These are phyloP conservation scores for Poeciliopsis turrubarensis DNA, from an alignment of 2,113 vertebrate genomes.

Conservation along the genomic window DNA sequence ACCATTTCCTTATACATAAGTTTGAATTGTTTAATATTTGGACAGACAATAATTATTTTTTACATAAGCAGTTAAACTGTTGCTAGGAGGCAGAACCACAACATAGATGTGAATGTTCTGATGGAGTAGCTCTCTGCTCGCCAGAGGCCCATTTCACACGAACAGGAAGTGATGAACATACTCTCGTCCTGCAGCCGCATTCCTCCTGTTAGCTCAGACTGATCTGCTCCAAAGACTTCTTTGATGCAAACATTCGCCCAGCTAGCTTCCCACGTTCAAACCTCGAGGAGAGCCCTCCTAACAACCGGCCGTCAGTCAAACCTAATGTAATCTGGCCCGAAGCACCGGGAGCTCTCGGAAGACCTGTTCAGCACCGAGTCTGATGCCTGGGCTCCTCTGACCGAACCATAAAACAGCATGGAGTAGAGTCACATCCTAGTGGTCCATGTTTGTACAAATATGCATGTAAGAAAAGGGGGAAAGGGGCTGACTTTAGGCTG, in stretches of 20 bases:
- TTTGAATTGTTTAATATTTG: too few species aligned
- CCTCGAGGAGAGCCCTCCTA: slow-evolving; percentile 38
- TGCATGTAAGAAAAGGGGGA: slow-evolving; percentile 8
- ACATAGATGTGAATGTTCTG: neutral
- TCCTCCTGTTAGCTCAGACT: slow-evolving; percentile 67
- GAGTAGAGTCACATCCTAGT: slow-evolving; percentile 34
- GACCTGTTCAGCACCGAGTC: slow-evolving; percentile 55
- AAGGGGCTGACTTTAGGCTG: slow-evolving; percentile 35
- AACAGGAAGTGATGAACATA: slow-evolving; percentile 52
- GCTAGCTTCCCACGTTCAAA: slow-evolving; percentile 49
- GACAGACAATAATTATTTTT: too few species aligned
- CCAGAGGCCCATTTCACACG: slow-evolving; percentile 31
- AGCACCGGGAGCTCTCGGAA: slow-evolving; percentile 51
- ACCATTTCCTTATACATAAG: too few species aligned
- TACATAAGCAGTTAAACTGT: neutral
- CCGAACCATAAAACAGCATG: slow-evolving; percentile 56
- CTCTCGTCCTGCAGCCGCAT: slow-evolving; percentile 60
- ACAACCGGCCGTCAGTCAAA: slow-evolving; percentile 69
- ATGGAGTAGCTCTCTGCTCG: neutral
- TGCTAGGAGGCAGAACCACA: neutral
- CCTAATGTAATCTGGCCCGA: slow-evolving; percentile 54
- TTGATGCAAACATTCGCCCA: slow-evolving; percentile 65
- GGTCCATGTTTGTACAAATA: slow-evolving; percentile 31
- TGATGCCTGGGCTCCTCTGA: slow-evolving; percentile 38
- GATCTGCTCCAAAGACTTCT: slow-evolving; percentile 60